A percentile compares a stretch with the other conserved stretches of the same genome.
phyloP scores from a whole-genome alignment of 2,113 vertebrate species.

The Acanthochromis polyacanthus region DNA sequence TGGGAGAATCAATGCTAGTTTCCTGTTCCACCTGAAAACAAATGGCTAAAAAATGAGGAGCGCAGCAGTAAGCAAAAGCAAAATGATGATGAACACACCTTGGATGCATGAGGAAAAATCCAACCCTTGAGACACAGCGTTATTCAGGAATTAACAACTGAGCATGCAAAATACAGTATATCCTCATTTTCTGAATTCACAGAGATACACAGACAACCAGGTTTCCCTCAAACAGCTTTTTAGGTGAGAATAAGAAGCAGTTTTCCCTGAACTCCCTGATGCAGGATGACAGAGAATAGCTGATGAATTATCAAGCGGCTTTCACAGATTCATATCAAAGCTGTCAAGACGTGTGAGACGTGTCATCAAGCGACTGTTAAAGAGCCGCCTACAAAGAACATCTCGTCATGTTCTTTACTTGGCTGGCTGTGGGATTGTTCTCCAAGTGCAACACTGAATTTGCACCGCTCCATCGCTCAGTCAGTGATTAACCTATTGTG shows the following conservation, averaged over 20 bases:
- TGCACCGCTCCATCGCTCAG: conserved; percentile 14
- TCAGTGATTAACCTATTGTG: conserved; percentile 25
- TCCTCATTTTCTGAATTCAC: neutral
- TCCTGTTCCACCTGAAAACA: conserved; percentile 42
- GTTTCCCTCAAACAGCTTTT: conserved; percentile 20
- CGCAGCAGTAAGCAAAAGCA: conserved; percentile 27
- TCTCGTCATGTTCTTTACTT: neutral
- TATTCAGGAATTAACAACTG: conserved; percentile 17
- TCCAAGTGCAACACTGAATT: conserved; percentile 29
- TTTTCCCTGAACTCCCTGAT: conserved; percentile 26
- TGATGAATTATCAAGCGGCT: conserved; percentile 14
- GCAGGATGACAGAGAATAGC: conserved; percentile 46
- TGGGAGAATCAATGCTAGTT: conserved; percentile 8
- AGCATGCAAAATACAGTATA: neutral
- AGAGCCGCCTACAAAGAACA: conserved; percentile 18
- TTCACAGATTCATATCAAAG: conserved; percentile 32
- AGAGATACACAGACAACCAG: neutral
- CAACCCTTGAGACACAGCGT: conserved; percentile 5
- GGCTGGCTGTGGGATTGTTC: conserved; percentile 12
- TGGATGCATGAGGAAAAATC: conserved; percentile 43
- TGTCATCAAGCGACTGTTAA: conserved; percentile 15
- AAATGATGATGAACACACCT: conserved; percentile 25
- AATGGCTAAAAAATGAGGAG: conserved; percentile 39
- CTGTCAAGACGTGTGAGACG: conserved; percentile 6
- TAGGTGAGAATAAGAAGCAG: neutral